Evolutionary conservation across 2,113 vertebrate genomes (phyloP).

Genomic region (Origma solitaria): DNA sequence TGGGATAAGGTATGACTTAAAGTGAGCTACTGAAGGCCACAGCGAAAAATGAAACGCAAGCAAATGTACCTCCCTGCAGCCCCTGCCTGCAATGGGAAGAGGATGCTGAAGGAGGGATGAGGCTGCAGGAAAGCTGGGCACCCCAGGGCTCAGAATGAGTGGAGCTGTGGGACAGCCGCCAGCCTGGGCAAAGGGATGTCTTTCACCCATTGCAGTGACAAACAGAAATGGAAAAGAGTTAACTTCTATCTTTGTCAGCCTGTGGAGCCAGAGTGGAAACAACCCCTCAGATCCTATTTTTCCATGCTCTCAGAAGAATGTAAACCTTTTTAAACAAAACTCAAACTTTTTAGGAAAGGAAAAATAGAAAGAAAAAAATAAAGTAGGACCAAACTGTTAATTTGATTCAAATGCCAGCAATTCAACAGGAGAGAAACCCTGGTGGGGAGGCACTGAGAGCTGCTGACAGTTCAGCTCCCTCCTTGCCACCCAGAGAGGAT

Average conservation of each 20-base stretch:
- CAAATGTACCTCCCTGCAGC: fast-evolving
- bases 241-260: not conserved
- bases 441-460: not conserved
- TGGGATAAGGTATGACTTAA: not conserved
- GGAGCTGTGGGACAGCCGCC: not conserved
- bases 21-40: not conserved
- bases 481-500: not conserved
- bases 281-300: not conserved
- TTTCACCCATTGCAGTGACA: not conserved
- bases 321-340: conserved; percentile 22
- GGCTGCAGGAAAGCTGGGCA: not conserved
- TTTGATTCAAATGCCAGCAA: not conserved
- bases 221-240: not conserved
- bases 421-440: not conserved
- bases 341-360: not conserved
- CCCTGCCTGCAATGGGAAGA: not conserved
- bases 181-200: not conserved
- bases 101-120: not conserved
- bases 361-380: not conserved
- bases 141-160: fast-evolving
- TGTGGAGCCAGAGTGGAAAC: not conserved
- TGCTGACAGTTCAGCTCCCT: not conserved
- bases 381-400: not conserved
- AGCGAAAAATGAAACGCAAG: not conserved
- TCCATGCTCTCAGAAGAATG: not conserved